phyloP scores from a whole-genome alignment of 2,797 vertebrate genomes.

The Gallirallus australis region DNA sequence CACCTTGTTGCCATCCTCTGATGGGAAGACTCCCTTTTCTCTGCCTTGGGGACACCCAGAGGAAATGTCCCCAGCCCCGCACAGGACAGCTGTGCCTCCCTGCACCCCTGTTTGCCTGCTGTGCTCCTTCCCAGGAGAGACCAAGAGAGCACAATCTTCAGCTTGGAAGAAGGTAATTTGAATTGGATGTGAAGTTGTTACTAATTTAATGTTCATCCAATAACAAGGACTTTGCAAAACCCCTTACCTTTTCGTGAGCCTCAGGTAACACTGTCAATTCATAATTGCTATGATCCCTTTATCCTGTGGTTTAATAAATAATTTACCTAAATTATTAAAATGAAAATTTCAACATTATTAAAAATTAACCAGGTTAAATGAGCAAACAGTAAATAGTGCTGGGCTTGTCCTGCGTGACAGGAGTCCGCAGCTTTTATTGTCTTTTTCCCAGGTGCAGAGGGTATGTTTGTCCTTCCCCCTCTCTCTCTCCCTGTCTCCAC shows the following conservation, averaged over 20 bases:
- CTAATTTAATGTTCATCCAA: slow-evolving; percentile 77
- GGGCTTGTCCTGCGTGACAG: slow-evolving; percentile 70
- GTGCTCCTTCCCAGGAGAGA: background rate
- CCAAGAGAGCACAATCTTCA: background rate
- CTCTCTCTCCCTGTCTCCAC: background rate
- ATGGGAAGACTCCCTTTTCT: background rate
- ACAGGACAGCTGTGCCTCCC: background rate
- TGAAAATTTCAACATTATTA: slow-evolving; percentile 86
- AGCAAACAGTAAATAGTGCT: slow-evolving; percentile 80
- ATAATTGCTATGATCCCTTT: slow-evolving; percentile 80
- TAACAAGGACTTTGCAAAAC: slow-evolving; percentile 73
- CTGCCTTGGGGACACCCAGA: background rate
- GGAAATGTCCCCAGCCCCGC: background rate
- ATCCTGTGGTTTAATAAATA: slow-evolving; percentile 82
- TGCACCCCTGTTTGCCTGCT: background rate
- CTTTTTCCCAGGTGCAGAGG: slow-evolving; percentile 40
- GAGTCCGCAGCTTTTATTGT: slow-evolving; percentile 67
- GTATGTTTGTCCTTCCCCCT: background rate
- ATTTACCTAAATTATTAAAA: slow-evolving; percentile 85
- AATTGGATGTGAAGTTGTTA: slow-evolving; percentile 73
- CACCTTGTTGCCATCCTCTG: background rate
- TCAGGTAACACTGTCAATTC: slow-evolving; percentile 79
- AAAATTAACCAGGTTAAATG: slow-evolving; percentile 86
- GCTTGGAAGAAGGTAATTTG: slow-evolving; percentile 51
- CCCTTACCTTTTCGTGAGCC: slow-evolving; percentile 67